These are phyloP conservation scores for Zaprionus obscuricornis DNA, from an alignment of 2,888 invertebrate genomes.

Conservation along the genomic window DNA sequence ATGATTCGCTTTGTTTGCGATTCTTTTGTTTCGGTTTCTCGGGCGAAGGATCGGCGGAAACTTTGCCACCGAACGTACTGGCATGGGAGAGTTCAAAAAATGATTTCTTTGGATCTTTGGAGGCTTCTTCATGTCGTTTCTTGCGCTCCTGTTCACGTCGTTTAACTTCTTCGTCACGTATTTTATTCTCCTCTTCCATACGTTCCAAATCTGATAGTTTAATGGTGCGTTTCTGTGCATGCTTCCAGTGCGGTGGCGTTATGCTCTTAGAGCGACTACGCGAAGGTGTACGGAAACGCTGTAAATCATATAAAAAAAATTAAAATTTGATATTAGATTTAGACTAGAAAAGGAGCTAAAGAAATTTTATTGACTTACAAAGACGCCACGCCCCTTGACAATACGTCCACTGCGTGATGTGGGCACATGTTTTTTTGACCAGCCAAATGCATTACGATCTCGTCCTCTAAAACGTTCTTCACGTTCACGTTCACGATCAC, in stretches of 20 bases:
- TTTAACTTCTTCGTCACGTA: conserved; percentile 86
- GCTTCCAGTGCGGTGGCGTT: conserved; percentile 97
- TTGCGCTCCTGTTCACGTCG: conserved; percentile 85
- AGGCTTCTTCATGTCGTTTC: conserved; percentile 85
- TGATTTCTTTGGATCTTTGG: conserved; percentile 83
- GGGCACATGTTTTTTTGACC: conserved; percentile 81
- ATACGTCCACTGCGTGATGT: conserved; percentile 89
- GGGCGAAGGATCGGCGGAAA: no score
- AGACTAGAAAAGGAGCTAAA: no score
- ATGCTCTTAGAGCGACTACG: conserved; percentile 93
- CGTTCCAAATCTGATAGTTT: conserved; percentile 92
- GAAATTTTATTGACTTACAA: conserved; percentile 87
- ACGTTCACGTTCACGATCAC: conserved; percentile 59
- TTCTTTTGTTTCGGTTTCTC: conserved; percentile 51
- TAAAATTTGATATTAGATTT: background rate
- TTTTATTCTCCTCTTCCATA: conserved; percentile 87
- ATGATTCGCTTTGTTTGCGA: conserved; percentile 24
- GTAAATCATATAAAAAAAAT: no score
- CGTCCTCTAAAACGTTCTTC: conserved; percentile 60
- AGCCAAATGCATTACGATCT: conserved; percentile 82
- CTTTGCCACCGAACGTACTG: conserved; percentile 80
- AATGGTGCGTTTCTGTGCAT: conserved; percentile 93
- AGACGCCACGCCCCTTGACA: conserved; percentile 95
- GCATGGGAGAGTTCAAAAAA: conserved; percentile 84
- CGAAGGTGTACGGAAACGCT: conserved; percentile 93